phyloP scores from a whole-genome alignment of 37 sponge, comb jelly and placozoan species.

The Spongilla lacustris region DNA sequence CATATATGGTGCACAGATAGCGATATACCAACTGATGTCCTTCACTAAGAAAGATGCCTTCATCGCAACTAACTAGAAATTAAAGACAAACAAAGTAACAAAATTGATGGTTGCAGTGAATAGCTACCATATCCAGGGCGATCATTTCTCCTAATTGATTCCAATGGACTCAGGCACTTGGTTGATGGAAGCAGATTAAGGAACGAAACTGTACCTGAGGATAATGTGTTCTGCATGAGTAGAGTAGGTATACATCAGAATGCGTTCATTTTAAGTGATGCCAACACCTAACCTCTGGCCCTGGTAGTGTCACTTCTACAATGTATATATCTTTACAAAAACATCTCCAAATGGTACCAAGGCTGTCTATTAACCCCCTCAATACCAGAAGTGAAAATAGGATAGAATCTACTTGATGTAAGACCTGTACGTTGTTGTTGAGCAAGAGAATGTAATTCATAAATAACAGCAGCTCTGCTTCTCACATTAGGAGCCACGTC shows the following conservation, averaged over 20 bases:
- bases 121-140: neutral
- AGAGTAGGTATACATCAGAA: neutral
- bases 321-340: constrained; percentile 38
- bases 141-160: constrained; percentile 1
- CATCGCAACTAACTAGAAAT: constrained; percentile 11
- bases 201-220: constrained; percentile 24
- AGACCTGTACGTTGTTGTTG: constrained; percentile 1
- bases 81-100: neutral
- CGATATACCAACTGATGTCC: constrained; percentile 55
- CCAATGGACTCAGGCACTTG: constrained; percentile 28
- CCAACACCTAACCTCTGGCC: neutral
- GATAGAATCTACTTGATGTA: constrained; percentile 46
- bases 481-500: constrained; percentile 64
- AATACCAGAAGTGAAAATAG: constrained; percentile 66
- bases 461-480: neutral
- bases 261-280: neutral
- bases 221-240: neutral
- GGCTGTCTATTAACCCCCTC: constrained; percentile 35
- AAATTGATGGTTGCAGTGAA: neutral
- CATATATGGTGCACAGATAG: constrained; percentile 31
- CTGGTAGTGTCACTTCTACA: constrained; percentile 61
- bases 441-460: neutral
- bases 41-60: constrained; percentile 16
- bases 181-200: constrained; percentile 48
- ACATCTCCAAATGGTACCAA: constrained; percentile 65